Conservation (phyloP, 2,888 invertebrate species). For the Teleiodes luculella region DNA sequence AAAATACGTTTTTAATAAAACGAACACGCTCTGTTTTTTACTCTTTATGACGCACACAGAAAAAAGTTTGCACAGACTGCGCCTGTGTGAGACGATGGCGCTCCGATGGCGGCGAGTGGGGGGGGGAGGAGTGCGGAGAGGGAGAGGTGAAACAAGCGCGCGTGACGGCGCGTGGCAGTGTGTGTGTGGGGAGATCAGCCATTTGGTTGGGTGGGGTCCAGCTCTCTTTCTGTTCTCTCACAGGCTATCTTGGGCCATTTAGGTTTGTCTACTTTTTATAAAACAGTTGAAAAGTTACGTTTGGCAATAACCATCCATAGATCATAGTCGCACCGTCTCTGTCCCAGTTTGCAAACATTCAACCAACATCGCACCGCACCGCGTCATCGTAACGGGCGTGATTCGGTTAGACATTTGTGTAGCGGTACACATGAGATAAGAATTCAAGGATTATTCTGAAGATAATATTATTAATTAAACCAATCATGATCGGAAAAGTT, state of each 20-base stretch:
- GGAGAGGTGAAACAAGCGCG: neutral
- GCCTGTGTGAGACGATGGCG: constrained; percentile 8
- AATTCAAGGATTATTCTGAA: too few relatives aligned
- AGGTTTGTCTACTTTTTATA: too few relatives aligned
- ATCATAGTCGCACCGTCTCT: too few relatives aligned
- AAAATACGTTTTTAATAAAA: too few relatives aligned
- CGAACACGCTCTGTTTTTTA: too few relatives aligned
- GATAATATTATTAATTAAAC: too few relatives aligned
- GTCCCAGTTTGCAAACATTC: neutral
- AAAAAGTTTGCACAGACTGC: constrained; percentile 12
- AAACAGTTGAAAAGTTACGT: too few relatives aligned
- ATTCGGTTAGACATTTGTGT: too few relatives aligned
- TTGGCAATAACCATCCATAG: too few relatives aligned
- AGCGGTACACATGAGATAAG: neutral
- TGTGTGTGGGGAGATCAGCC: neutral
- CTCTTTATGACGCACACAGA: neutral
- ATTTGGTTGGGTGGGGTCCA: neutral
- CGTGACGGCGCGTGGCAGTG: neutral
- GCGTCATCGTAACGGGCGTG: neutral
- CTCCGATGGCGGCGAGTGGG: too few relatives aligned
- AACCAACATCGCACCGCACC: neutral
- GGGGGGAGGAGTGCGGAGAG: neutral
- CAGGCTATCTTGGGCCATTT: too few relatives aligned
- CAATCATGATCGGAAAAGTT: neutral
- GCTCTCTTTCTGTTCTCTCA: too few relatives aligned